These are phyloP conservation scores for Apotomis capreana DNA, from an alignment of 2,888 invertebrate genomes.

Conservation along the genomic window DNA sequence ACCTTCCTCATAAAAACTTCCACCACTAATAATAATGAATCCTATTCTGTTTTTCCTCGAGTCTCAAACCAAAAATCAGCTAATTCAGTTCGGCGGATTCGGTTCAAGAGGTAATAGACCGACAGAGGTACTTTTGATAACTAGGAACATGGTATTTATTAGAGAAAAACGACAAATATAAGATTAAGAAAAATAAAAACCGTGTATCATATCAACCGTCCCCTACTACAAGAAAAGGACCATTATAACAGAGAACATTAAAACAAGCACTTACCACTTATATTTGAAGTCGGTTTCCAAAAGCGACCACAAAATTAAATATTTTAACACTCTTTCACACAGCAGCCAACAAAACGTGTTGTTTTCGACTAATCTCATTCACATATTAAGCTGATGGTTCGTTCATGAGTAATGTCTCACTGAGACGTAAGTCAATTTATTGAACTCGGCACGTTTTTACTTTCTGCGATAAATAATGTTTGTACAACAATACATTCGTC, in stretches of 20 bases:
- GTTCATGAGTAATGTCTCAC: conserved; percentile 14
- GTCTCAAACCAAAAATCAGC: too few species aligned
- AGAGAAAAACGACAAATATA: too few species aligned
- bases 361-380: conserved; percentile 18
- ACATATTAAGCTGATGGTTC: conserved; percentile 5
- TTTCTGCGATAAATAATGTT: conserved; percentile 72
- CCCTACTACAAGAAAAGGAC: too few species aligned
- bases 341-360: neutral
- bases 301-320: conserved; percentile 3
- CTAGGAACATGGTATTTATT: too few species aligned
- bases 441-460: conserved; percentile 59
- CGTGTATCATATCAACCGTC: too few species aligned
- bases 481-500: conserved; percentile 73
- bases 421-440: conserved; percentile 24
- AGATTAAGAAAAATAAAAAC: too few species aligned
- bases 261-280: neutral
- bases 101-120: too few species aligned
- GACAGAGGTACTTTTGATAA: too few species aligned
- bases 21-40: too few species aligned
- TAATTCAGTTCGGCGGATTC: too few species aligned
- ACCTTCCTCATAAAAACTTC: too few species aligned
- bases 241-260: neutral
- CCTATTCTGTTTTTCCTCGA: too few species aligned
- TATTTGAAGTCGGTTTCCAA: conserved; percentile 3
- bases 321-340: neutral